Evolutionary conservation across 2,797 vertebrate species (phyloP).

Genomic region (Liasis olivaceus): DNA sequence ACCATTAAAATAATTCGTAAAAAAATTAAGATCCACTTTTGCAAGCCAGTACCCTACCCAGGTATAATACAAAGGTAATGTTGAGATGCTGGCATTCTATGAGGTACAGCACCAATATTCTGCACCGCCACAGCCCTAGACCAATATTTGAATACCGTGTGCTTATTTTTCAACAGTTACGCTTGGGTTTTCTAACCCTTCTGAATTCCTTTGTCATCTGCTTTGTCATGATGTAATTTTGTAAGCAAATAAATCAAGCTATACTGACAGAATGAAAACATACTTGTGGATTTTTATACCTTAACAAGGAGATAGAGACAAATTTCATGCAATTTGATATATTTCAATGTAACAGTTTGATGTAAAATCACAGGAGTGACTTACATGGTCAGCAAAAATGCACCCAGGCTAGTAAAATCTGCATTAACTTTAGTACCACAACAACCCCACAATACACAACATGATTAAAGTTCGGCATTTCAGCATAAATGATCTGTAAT

Average conservation of each 20-base stretch:
- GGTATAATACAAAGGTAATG: neutral
- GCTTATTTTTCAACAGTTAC: neutral
- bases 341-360: neutral
- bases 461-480: neutral
- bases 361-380: neutral
- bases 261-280: neutral
- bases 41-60: neutral
- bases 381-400: neutral
- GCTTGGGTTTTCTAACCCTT: neutral
- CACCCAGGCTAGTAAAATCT: rapidly evolving
- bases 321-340: neutral
- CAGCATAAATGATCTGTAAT: neutral
- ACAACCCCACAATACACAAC: neutral
- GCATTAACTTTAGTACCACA: neutral
- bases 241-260: neutral
- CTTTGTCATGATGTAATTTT: neutral
- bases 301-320: neutral
- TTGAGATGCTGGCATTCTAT: neutral
- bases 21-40: neutral
- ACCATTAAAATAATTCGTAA: neutral
- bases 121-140: neutral
- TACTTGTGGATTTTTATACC: neutral
- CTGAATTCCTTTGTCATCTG: neutral
- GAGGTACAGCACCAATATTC: neutral
- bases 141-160: neutral